phyloP scores from a whole-genome alignment of 2,888 invertebrate species.

The Mylabris sibirica region DNA sequence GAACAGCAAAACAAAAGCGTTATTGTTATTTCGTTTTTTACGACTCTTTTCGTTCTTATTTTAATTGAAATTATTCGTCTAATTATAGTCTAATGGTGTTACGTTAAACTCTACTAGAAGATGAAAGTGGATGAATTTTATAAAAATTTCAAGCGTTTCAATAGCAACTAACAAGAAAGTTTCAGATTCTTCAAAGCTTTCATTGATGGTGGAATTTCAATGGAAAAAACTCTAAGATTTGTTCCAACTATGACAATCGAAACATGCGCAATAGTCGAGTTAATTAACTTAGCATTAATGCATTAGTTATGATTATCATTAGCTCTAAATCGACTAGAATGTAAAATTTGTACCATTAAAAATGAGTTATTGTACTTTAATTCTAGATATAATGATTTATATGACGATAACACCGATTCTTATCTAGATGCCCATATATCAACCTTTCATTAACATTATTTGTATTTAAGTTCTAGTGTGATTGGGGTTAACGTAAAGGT shows the following conservation, averaged over 20 bases:
- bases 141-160: neutral
- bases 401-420: neutral
- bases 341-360: neutral
- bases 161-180: neutral
- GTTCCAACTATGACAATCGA: too few relatives aligned
- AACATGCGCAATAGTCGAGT: too few relatives aligned
- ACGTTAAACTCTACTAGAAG: neutral
- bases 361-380: neutral
- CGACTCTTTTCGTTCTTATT: neutral
- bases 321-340: neutral
- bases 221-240: too few relatives aligned
- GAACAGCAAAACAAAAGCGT: neutral
- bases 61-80: slow-evolving; percentile 1
- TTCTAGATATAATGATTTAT: slow-evolving; percentile 2
- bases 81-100: neutral
- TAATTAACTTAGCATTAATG: too few relatives aligned
- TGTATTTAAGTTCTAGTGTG: too few relatives aligned
- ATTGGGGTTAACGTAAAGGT: too few relatives aligned
- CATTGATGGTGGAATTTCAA: too few relatives aligned
- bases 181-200: too few relatives aligned
- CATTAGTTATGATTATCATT: too few relatives aligned
- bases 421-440: neutral
- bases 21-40: neutral
- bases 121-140: neutral
- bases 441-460: neutral